These are phyloP conservation scores for Plemyria rubiginata DNA, from an alignment of 2,888 invertebrate species.

Conservation along the genomic window DNA sequence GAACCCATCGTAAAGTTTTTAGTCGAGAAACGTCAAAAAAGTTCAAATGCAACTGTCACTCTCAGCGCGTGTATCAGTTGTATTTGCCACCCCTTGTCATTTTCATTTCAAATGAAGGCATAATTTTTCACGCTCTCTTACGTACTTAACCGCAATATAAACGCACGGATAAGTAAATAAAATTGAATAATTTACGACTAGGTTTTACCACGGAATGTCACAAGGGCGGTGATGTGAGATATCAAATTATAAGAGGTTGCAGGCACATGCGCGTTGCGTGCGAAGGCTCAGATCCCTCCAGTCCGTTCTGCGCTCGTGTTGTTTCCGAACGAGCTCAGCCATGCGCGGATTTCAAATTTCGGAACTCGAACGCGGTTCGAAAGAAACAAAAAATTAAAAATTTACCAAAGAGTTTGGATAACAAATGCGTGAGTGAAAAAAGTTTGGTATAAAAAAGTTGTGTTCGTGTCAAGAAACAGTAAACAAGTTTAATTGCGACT, in stretches of 20 bases:
- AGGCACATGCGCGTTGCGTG: conserved; percentile 70
- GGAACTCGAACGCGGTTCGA: conserved; percentile 62
- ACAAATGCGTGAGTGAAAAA: conserved; percentile 38
- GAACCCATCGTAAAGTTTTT: not conserved
- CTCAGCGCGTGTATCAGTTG: conserved; percentile 11
- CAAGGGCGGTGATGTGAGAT: conserved; percentile 79
- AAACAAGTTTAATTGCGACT: conserved; percentile 49
- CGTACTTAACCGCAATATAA: conserved; percentile 59
- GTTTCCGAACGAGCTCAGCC: conserved; percentile 64
- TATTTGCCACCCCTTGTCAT: conserved; percentile 6
- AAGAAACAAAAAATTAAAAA: conserved; percentile 49
- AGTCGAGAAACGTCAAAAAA: not conserved
- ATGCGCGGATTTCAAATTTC: conserved; percentile 56
- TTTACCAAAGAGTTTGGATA: conserved; percentile 17
- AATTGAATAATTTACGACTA: conserved; percentile 80
- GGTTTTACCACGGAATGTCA: conserved; percentile 79
- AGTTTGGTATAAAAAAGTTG: conserved; percentile 31
- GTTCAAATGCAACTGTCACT: conserved; percentile 12
- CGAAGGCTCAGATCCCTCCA: conserved; percentile 58
- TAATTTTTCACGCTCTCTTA: conserved; percentile 12
- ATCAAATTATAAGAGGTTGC: conserved; percentile 79
- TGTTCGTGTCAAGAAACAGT: conserved; percentile 48
- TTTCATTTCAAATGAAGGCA: conserved; percentile 18
- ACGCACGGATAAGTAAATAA: conserved; percentile 72
- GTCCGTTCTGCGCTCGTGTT: conserved; percentile 70